Percentiles rank a stretch among this genome's conserved stretches.
These are phyloP conservation scores for Osedax frankpressi DNA, from an alignment of 2,888 invertebrate genomes.

Conservation along the genomic window DNA sequence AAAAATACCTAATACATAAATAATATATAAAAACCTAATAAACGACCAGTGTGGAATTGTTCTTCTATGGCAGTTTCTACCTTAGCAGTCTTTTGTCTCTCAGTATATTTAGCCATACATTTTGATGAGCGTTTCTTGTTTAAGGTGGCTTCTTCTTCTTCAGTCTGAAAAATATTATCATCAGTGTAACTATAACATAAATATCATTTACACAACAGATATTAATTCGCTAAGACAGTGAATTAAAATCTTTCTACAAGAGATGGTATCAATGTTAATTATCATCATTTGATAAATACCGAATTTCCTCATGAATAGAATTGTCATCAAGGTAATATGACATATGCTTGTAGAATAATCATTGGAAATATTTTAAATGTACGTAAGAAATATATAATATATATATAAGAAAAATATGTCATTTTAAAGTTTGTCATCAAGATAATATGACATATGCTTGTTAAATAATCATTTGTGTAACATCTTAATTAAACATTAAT, in stretches of 20 bases:
- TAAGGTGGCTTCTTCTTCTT: slow-evolving; percentile 82
- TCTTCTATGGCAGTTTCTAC: slow-evolving; percentile 87
- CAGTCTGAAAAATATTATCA: slow-evolving; percentile 30
- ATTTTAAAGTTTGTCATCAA: not conserved
- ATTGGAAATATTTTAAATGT: not conserved
- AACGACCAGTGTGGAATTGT: slow-evolving; percentile 87
- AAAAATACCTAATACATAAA: not conserved
- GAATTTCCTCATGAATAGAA: not conserved
- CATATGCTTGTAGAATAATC: not conserved
- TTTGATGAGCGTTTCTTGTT: slow-evolving; percentile 89
- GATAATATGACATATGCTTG: not conserved
- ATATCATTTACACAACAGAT: not conserved
- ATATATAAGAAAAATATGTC: too few species aligned
- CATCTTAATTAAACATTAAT: slow-evolving; percentile 4
- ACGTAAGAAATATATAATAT: too few species aligned
- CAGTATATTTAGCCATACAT: slow-evolving; percentile 76
- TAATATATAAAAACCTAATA: slow-evolving; percentile 50
- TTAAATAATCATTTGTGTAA: slow-evolving; percentile 26
- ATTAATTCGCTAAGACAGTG: not conserved
- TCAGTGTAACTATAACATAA: not conserved
- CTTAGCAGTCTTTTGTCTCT: slow-evolving; percentile 76
- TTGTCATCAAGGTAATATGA: not conserved
- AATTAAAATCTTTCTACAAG: not conserved
- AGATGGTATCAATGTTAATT: not conserved
- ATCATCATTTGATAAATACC: not conserved